Base-by-base conservation (phyloP, 2,113 vertebrate species). In the Vidua macroura region DNA sequence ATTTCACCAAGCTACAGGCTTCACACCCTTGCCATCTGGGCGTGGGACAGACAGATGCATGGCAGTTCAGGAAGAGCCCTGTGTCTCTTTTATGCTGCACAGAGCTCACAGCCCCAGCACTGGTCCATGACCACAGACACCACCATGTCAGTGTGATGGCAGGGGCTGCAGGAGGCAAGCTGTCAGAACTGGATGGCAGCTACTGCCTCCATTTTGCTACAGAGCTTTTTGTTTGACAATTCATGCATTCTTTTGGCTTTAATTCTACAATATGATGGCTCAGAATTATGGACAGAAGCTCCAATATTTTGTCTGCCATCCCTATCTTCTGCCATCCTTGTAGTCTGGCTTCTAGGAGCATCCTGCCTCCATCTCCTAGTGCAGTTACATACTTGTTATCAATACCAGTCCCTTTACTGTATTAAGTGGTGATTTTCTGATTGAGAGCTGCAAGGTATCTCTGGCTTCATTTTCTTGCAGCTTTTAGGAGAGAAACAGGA, bases 91-190 rank as follows among this genome's bases (percentile, higher is more conserved):
- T 30, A 0, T 1, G 1, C 77, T 75, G 28, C 67, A 25, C 13
- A 31, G 24, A 44, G 15, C 67, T 92, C 44, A 22, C 35, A 67
- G 39, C 33, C 31, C 15, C 56, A 51, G 35, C 0, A 0, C 69
- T 63, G 53, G 16, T 37, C 48, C 48, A 6, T 3, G 8, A 52
- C 60, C 46, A 22, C 0, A 1, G 73, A 15, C 46, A 51, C 10
- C 39, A 24, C 10, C 28, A 1, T 5, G 27, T 18, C 4, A 0
- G 4, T 35, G 24, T 16, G 7, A 13, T 15, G 46, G 18, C 49
- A 60, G 18, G 49, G 28, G 6, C 62, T 62, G 28, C 51, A 69
- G 53, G 39, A 49, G 16, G 14, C 7, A 5, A 73, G n/a, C n/a
- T 82, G 35, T 62, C 48, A 35, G n/a, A 70, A 55, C 4, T 18